Base-by-base conservation (phyloP, 2,888 invertebrate genomes). In the Camponotus fellah region DNA sequence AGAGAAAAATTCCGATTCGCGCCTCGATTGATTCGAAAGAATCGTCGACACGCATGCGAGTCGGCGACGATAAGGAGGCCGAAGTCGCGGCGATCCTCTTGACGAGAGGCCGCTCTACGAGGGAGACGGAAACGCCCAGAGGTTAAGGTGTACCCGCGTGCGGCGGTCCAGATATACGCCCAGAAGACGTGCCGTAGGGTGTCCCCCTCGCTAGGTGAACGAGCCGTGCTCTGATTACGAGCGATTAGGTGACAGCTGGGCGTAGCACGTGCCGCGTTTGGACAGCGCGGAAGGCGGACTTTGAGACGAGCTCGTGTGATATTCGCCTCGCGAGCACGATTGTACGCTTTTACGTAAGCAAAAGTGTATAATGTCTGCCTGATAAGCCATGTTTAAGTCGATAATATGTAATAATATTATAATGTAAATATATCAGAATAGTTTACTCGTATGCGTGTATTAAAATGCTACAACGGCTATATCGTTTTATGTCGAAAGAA, bases 81-180 rank as follows among this genome's bases (percentile, higher is more conserved):
- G 56, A 43, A 53, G 14, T 34, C 71, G 66, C 9, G 56, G 21
- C 32, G 9, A 53, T 65, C 77, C 56, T 46, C 26, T 58, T 49
- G 66, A 80, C 53, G 86, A 87, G 87, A 91, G 89, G 85, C 86
- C 49, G 84, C 77, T 85, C 83, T 74, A 26, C 72, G 62, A 56
- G 86, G 81, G 83, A 83, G 89, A 89, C 92, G 92, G 93, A 92
- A 92, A 92, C 93, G 93, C 92, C 93, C 93, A 92, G 91, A 82
- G 86, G 91, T 89, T 91, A 72, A 90, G 92, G 89, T 87, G 85
- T 74, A 84, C 76, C 3, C 90, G 49, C 84, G 88, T 84, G 85
- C 81, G 85, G 83, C 82, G 81, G 76, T 65, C 79, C 69, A 60
- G 90, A 89, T 86, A 80, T 89, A 89, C 89, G 89, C 89, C 89